Conservation (phyloP, 2,113 vertebrate species). For the Cavia aperea region DNA sequence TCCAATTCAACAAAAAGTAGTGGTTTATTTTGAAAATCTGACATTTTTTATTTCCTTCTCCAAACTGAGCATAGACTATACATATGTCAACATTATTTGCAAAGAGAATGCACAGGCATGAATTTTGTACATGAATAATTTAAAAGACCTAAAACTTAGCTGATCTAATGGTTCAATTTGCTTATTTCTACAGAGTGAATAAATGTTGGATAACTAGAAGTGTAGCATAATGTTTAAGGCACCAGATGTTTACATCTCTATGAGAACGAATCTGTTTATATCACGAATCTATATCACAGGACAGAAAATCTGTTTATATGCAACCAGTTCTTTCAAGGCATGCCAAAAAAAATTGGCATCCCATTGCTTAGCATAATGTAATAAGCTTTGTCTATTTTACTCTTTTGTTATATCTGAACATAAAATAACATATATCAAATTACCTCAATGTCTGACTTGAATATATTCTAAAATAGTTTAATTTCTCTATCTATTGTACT, state of each 20-base stretch:
- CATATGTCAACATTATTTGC: not conserved
- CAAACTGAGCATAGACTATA: not conserved
- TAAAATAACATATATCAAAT: not conserved
- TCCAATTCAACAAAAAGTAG: not conserved
- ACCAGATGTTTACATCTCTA: not conserved
- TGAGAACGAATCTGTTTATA: not conserved
- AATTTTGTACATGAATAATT: constrained; percentile 25
- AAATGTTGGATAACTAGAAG: not conserved
- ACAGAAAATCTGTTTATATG: constrained; percentile 34
- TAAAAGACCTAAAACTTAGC: not conserved
- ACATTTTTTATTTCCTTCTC: not conserved
- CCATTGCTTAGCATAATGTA: not conserved
- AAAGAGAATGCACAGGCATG: not conserved
- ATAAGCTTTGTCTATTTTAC: not conserved
- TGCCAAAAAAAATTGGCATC: not conserved
- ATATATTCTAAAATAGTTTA: not conserved
- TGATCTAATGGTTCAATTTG: not conserved
- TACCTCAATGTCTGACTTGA: not conserved
- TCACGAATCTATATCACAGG: not conserved
- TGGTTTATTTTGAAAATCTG: not conserved
- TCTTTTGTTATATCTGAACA: not conserved
- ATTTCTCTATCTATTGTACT: not conserved
- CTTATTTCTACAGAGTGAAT: not conserved
- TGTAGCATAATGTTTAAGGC: not conserved
- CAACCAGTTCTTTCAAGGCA: not conserved